Conservation (phyloP, 2,888 invertebrate genomes). For the Athrips mouffetella region DNA sequence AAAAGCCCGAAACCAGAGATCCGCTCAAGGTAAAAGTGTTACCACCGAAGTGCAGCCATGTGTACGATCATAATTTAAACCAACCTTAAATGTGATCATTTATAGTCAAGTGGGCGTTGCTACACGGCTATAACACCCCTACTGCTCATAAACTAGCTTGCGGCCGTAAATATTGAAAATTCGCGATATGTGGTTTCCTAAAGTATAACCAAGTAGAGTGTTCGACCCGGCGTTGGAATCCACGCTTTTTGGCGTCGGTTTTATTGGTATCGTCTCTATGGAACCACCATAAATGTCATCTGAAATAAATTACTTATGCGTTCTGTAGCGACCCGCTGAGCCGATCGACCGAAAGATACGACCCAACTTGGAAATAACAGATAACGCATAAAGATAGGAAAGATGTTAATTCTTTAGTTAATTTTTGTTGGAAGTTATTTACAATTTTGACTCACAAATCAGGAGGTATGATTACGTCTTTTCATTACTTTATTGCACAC, state of each 20-base stretch:
- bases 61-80: neutral
- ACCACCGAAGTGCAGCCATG: too few species aligned
- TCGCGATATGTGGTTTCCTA: constrained; percentile 36
- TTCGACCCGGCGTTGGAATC: constrained; percentile 39
- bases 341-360: constrained; percentile 38
- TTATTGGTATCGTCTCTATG: constrained; percentile 54
- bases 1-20: too few species aligned
- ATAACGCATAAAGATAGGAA: constrained; percentile 45
- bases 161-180: constrained; percentile 16
- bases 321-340: constrained; percentile 22
- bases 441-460: too few species aligned
- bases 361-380: constrained; percentile 31
- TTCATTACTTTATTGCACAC: too few species aligned
- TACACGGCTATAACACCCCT: neutral
- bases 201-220: constrained; percentile 37
- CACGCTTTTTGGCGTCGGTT: constrained; percentile 47
- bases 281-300: constrained; percentile 66
- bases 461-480: too few species aligned
- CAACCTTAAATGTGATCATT: neutral
- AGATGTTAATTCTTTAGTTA: constrained; percentile 58
- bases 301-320: constrained; percentile 52
- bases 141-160: neutral
- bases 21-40: too few species aligned
- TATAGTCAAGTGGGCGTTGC: constrained; percentile 5
- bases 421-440: constrained; percentile 37